Evolutionary conservation across 2,113 vertebrate genomes (phyloP).

Genomic region (Aphyosemion australe): DNA sequence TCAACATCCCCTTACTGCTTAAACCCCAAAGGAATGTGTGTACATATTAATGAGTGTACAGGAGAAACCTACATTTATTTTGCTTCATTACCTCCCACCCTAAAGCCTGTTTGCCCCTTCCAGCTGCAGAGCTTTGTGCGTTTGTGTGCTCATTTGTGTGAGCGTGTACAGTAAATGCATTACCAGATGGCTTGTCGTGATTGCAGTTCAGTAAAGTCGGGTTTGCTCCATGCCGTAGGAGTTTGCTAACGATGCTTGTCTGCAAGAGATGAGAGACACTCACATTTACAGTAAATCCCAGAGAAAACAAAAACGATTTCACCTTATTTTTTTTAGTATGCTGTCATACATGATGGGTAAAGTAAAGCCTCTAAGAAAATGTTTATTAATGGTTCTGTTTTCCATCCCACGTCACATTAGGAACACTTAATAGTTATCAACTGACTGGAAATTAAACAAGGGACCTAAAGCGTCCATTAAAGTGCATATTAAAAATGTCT

Average conservation of each 20-base stretch:
- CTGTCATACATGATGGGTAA: no score
- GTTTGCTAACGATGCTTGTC: slow-evolving; percentile 88
- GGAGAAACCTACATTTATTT: slow-evolving; percentile 28
- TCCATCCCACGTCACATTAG: no score
- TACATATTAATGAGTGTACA: not conserved
- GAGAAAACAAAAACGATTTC: no score
- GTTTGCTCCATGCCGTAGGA: slow-evolving; percentile 86
- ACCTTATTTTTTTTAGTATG: no score
- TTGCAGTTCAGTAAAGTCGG: slow-evolving; percentile 89
- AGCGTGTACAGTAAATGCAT: slow-evolving; percentile 28
- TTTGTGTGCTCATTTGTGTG: slow-evolving; percentile 12
- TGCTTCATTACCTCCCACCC: slow-evolving; percentile 39
- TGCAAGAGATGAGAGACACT: slow-evolving; percentile 67
- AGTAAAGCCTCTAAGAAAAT: no score
- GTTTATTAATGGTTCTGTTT: no score
- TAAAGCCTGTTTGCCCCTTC: slow-evolving; percentile 9
- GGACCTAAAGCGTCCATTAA: not conserved
- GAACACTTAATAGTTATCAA: not conserved
- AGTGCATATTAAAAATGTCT: not conserved
- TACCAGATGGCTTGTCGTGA: slow-evolving; percentile 94
- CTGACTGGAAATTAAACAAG: not conserved
- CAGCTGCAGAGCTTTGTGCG: slow-evolving; percentile 11
- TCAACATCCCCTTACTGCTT: slow-evolving; percentile 1
- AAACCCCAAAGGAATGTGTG: slow-evolving; percentile 23
- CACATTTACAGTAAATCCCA: slow-evolving; percentile 2